Conservation (phyloP, 1,140 invertebrate species). For the Tetramorium simillimum region DNA sequence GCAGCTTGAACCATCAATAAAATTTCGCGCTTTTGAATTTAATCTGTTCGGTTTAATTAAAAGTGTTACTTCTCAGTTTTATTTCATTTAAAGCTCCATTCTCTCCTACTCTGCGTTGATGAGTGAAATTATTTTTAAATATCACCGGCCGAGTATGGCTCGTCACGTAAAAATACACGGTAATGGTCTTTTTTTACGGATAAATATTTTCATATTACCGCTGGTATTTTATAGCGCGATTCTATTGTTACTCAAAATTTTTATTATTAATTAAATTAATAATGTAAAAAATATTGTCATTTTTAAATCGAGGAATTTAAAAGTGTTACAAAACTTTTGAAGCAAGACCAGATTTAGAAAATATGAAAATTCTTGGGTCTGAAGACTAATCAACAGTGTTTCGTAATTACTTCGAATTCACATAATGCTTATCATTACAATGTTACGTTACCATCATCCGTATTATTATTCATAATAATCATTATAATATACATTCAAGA, state of each 20-base stretch:
- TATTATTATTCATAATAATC: too few species aligned
- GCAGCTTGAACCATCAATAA: neutral
- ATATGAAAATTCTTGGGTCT: neutral
- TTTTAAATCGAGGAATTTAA: neutral
- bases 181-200: neutral
- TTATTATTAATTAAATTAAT: too few species aligned
- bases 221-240: neutral
- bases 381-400: too few species aligned
- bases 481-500: too few species aligned
- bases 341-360: neutral
- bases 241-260: neutral
- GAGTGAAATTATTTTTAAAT: slow-evolving; percentile 20
- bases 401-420: too few species aligned
- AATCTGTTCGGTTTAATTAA: slow-evolving; percentile 4
- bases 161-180: neutral
- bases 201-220: neutral
- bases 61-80: neutral
- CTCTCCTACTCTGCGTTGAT: neutral
- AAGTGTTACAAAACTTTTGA: neutral
- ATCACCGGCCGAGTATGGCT: neutral
- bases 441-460: too few species aligned
- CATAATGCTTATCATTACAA: too few species aligned
- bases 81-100: neutral
- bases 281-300: neutral
- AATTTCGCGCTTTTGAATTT: neutral